Evolutionary conservation across 1,140 invertebrate species (phyloP).

Genomic region (Hycleus phaleratus): DNA sequence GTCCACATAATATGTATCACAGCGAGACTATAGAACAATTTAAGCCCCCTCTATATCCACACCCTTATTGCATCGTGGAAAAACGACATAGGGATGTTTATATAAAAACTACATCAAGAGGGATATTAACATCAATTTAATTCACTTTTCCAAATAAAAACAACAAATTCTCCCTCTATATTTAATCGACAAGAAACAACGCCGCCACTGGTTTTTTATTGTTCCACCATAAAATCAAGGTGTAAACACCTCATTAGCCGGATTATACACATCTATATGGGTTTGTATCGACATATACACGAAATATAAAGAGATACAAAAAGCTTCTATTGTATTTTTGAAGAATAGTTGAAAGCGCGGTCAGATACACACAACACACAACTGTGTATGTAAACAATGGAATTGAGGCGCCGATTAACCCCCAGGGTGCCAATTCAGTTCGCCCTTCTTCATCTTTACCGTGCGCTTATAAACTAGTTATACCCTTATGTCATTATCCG

Average conservation of each 20-base stretch:
- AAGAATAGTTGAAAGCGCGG: conserved; percentile 16
- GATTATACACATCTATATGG: conserved; percentile 9
- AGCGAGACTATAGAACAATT: conserved; percentile 8
- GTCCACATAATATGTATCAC: conserved; percentile 20
- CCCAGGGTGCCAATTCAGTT: conserved; percentile 14
- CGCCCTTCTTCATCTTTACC: conserved; percentile 9
- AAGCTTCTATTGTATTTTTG: conserved; percentile 14
- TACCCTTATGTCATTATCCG: conserved; percentile 25
- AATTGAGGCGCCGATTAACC: conserved; percentile 24
- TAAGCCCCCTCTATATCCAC: neutral
- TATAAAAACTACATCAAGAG: neutral
- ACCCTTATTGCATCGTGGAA: too few species aligned
- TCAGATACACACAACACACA: conserved; percentile 14
- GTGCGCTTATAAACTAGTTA: conserved; percentile 23
- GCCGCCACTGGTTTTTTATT: conserved; percentile 9
- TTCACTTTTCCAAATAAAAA: too few species aligned
- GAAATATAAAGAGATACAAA: conserved; percentile 1
- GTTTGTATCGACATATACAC: conserved; percentile 20
- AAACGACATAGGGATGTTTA: neutral
- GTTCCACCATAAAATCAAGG: neutral
- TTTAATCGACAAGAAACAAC: neutral
- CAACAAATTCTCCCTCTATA: too few species aligned
- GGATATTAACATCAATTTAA: neutral
- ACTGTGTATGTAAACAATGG: conserved; percentile 20
- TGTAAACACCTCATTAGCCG: conserved; percentile 21